A percentile compares a stretch with the other conserved stretches of the same genome.
Conservation (phyloP, 2,797 vertebrate species). For the Choloepus didactylus region DNA sequence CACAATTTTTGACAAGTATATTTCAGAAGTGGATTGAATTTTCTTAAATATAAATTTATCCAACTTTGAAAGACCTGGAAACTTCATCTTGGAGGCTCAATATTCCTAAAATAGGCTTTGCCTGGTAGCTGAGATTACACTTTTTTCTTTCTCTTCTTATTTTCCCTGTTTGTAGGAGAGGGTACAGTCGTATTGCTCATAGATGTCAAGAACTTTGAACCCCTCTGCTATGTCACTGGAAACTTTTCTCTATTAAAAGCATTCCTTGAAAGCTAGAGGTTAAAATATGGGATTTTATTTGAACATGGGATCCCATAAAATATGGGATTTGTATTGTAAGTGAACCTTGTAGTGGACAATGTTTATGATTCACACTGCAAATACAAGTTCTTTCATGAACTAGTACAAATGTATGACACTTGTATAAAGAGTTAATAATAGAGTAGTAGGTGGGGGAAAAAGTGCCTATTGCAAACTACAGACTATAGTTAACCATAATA, state of each 20-base stretch:
- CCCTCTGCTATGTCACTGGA: not conserved
- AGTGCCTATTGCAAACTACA: too few relatives aligned
- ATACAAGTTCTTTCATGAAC: too few relatives aligned
- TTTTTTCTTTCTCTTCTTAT: not conserved
- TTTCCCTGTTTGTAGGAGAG: not conserved
- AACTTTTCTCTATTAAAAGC: not conserved
- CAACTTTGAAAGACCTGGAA: not conserved
- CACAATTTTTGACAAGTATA: not conserved
- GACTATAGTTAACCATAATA: too few relatives aligned
- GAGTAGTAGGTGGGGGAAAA: too few relatives aligned
- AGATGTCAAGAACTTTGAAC: not conserved
- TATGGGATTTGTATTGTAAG: too few relatives aligned
- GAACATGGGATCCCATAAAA: too few relatives aligned
- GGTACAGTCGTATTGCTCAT: not conserved
- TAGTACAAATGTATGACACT: too few relatives aligned
- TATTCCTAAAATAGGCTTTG: constrained; percentile 11
- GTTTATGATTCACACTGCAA: too few relatives aligned
- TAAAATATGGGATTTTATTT: too few relatives aligned
- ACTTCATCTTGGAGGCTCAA: not conserved
- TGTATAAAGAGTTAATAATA: too few relatives aligned
- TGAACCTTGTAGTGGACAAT: too few relatives aligned
- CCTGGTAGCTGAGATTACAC: not conserved
- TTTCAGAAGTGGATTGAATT: not conserved
- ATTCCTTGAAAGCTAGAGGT: not conserved
- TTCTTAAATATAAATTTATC: not conserved